These are phyloP conservation scores for Archegozetes longisetosus DNA, from an alignment of 1,140 invertebrate species.

Conservation along the genomic window DNA sequence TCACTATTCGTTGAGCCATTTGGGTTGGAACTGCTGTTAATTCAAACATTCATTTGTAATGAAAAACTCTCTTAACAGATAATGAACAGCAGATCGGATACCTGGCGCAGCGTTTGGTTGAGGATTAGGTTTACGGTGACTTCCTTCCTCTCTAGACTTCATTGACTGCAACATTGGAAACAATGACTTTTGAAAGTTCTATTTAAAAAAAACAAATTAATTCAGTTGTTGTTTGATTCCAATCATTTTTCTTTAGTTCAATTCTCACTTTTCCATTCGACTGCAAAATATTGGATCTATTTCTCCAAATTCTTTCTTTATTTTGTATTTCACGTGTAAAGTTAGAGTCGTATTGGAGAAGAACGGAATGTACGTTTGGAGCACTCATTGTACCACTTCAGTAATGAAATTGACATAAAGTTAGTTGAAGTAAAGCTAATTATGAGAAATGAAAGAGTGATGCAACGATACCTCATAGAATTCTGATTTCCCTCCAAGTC, in stretches of 20 bases:
- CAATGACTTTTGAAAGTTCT: slow-evolving; percentile 83
- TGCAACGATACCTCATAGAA: background rate
- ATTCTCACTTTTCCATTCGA: slow-evolving; percentile 67
- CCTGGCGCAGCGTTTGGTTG: background rate
- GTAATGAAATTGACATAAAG: background rate
- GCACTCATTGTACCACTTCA: slow-evolving; percentile 14
- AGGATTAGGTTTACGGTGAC: background rate
- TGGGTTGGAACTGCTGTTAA: background rate
- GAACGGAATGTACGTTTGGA: slow-evolving; percentile 29
- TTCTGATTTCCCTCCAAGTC: slow-evolving; percentile 10
- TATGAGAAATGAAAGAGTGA: too few species aligned
- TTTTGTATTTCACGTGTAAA: slow-evolving; percentile 91
- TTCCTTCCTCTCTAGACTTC: slow-evolving; percentile 78
- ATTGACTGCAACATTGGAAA: slow-evolving; percentile 80
- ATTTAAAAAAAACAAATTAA: slow-evolving; percentile 22
- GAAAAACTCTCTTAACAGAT: too few species aligned
- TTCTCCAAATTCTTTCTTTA: slow-evolving; percentile 84
- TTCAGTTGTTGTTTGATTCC: too few species aligned
- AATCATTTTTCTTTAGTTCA: background rate
- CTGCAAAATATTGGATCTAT: slow-evolving; percentile 81
- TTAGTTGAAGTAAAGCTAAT: background rate
- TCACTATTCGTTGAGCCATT: background rate
- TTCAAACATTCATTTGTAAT: background rate
- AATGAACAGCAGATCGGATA: too few species aligned
- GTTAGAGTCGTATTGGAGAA: slow-evolving; percentile 87